phyloP scores from a whole-genome alignment of 2,888 invertebrate genomes.

The Drosophila paucipuncta region DNA sequence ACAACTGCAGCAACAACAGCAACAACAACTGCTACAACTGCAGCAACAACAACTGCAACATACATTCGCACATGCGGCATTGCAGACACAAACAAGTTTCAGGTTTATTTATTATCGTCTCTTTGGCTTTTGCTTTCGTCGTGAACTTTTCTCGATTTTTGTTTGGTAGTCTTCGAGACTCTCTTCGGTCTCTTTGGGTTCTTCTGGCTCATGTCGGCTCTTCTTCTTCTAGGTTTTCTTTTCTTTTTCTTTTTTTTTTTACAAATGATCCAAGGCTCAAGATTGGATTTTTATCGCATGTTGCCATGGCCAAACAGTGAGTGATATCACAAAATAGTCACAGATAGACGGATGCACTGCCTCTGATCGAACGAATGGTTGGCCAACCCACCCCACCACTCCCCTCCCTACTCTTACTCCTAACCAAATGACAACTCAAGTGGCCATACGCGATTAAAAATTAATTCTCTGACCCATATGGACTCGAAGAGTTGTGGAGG shows the following conservation, averaged over 20 bases:
- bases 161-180: conserved; percentile 26
- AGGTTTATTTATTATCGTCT: conserved; percentile 64
- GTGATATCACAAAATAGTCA: conserved; percentile 54
- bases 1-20: conserved; percentile 43
- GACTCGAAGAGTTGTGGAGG: conserved; percentile 13
- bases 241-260: conserved; percentile 15
- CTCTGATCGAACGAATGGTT: conserved; percentile 10
- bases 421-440: conserved; percentile 72
- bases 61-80: conserved; percentile 59
- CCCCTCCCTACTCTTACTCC: not conserved
- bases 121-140: conserved; percentile 52
- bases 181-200: conserved; percentile 11
- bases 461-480: conserved; percentile 72
- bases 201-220: conserved; percentile 13
- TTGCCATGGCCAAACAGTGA: conserved; percentile 58
- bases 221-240: conserved; percentile 4
- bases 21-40: conserved; percentile 1
- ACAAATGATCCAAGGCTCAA: conserved; percentile 74
- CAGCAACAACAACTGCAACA: conserved; percentile 38
- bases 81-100: conserved; percentile 72
- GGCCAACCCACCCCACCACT: not conserved
- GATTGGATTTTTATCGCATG: conserved; percentile 77
- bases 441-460: conserved; percentile 80
- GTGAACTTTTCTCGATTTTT: conserved; percentile 56
- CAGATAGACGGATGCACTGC: conserved; percentile 46